Evolutionary conservation across 2,888 invertebrate genomes (phyloP).

Genomic region (Cataglyphis albicans): DNA sequence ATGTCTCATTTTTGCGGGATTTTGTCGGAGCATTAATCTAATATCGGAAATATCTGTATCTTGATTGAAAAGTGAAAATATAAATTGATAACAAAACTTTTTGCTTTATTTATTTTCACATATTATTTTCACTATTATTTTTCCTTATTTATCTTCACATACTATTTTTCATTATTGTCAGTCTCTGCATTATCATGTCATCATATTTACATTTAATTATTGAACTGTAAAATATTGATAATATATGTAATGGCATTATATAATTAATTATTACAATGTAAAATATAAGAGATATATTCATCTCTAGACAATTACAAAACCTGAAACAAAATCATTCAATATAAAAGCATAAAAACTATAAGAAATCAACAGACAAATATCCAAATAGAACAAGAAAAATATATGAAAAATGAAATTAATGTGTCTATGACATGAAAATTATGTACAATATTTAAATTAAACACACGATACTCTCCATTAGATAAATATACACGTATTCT

Average conservation of each 20-base stretch:
- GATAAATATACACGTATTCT: not conserved
- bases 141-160: not conserved
- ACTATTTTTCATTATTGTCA: not conserved
- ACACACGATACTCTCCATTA: not conserved
- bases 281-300: not conserved
- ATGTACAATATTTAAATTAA: conserved; percentile 16
- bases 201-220: not conserved
- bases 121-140: not conserved
- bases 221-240: not conserved
- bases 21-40: not conserved
- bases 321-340: not conserved
- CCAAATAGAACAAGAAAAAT: not conserved
- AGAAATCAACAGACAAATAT: not conserved
- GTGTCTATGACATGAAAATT: not conserved
- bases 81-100: not conserved
- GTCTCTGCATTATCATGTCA: not conserved
- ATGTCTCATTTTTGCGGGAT: not conserved
- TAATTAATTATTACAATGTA: not conserved
- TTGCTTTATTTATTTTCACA: not conserved
- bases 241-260: not conserved
- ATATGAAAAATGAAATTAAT: not conserved
- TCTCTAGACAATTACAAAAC: not conserved
- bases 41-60: not conserved
- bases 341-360: not conserved
- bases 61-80: not conserved